A percentile compares a stretch with the other conserved stretches of the same genome.
Evolutionary conservation across 2,888 invertebrate species (phyloP).

Genomic region (Drosophila cracens): DNA sequence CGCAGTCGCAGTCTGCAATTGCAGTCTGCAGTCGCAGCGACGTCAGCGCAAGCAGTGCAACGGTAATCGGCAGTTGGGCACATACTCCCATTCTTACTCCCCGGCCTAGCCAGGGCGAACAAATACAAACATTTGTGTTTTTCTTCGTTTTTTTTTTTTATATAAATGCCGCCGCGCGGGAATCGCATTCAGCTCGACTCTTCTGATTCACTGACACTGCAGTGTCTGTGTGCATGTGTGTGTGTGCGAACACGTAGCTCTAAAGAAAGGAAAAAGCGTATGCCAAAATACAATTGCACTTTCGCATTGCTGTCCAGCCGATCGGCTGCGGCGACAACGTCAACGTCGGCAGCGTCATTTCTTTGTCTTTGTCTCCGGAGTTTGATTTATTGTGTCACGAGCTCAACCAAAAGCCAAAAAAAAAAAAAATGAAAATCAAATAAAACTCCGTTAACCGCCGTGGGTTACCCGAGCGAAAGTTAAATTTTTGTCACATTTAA

Average conservation of each 20-base stretch:
- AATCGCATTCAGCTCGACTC: slow-evolving; percentile 24
- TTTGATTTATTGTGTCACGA: slow-evolving; percentile 72
- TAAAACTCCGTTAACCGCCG: slow-evolving; percentile 8
- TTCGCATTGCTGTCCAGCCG: slow-evolving; percentile 52
- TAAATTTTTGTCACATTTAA: slow-evolving; percentile 27
- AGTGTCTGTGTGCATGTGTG: slow-evolving; percentile 20
- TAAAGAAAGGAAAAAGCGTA: slow-evolving; percentile 33
- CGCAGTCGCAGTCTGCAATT: slow-evolving; percentile 35
- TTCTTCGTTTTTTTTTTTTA: slow-evolving; percentile 25
- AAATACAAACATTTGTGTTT: slow-evolving; percentile 35
- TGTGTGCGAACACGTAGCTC: slow-evolving; percentile 38
- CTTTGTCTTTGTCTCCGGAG: slow-evolving; percentile 43
- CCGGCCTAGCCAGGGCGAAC: slow-evolving; percentile 43
- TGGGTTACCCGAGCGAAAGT: slow-evolving; percentile 51
- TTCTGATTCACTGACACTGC: slow-evolving; percentile 23
- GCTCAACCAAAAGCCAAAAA: slow-evolving; percentile 27
- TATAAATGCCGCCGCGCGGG: slow-evolving; percentile 42
- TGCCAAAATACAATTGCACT: slow-evolving; percentile 56
- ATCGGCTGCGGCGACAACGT: slow-evolving; percentile 45
- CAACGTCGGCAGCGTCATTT: slow-evolving; percentile 32
- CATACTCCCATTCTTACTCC: slow-evolving; percentile 8
- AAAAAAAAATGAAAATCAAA: slow-evolving; percentile 16
- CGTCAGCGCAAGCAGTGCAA: slow-evolving; percentile 49
- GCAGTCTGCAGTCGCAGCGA: slow-evolving; percentile 42
- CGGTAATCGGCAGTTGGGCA: slow-evolving; percentile 49